Evolutionary conservation across 2,113 vertebrate species (phyloP).

Genomic region (Apaloderma vittatum): DNA sequence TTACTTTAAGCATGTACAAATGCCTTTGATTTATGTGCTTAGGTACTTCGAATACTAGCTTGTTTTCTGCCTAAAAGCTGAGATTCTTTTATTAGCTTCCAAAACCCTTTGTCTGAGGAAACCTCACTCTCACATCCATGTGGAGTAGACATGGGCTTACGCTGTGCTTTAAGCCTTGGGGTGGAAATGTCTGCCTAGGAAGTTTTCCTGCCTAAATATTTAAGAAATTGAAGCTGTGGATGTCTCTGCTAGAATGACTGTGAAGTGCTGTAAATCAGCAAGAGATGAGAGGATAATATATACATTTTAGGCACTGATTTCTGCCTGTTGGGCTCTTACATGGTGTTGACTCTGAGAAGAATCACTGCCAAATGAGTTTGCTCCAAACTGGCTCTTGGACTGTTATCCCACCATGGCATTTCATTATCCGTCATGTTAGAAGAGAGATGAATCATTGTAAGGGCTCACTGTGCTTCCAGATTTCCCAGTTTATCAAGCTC

Average conservation of each 20-base stretch:
- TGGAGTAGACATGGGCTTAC: background rate
- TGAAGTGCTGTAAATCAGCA: slow-evolving; percentile 53
- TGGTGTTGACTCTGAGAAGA: slow-evolving; percentile 14
- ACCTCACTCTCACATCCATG: background rate
- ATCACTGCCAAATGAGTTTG: slow-evolving; percentile 59
- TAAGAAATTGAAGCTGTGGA: slow-evolving; percentile 2
- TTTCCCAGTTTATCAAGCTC: slow-evolving; percentile 32
- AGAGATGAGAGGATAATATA: slow-evolving; percentile 10
- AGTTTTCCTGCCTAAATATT: slow-evolving; percentile 56
- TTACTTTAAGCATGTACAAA: background rate
- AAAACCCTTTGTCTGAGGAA: background rate
- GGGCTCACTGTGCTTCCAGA: background rate
- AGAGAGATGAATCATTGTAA: slow-evolving; percentile 52
- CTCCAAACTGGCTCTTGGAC: slow-evolving; percentile 30
- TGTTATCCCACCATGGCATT: slow-evolving; percentile 53
- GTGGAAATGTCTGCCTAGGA: slow-evolving; percentile 1
- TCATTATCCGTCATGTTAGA: slow-evolving; percentile 66
- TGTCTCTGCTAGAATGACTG: background rate
- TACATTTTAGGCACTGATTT: background rate
- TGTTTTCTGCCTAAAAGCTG: slow-evolving; percentile 10
- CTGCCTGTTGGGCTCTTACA: slow-evolving; percentile 24
- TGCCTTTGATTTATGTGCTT: background rate
- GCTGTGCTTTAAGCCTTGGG: background rate
- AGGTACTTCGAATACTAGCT: background rate
- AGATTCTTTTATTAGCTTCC: background rate